Conservation (phyloP, 2,888 invertebrate species). For the Punctoribates punctum region DNA sequence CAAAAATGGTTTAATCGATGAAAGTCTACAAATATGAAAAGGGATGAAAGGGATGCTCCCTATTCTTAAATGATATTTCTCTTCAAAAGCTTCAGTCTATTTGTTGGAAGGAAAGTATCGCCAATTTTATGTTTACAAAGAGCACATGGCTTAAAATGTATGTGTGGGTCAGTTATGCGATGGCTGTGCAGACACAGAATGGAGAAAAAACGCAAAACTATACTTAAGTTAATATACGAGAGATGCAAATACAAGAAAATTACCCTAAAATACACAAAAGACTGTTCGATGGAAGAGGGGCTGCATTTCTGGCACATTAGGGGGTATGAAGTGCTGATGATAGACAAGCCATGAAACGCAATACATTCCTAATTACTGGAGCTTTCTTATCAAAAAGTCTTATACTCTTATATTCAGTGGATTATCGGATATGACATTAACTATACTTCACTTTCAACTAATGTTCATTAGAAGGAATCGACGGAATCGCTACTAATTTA, state of each 20-base stretch:
- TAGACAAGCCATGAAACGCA: slow-evolving; percentile 17
- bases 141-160: neutral
- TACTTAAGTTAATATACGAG: slow-evolving; percentile 28
- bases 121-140: neutral
- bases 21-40: too few relatives aligned
- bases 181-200: neutral
- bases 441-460: neutral
- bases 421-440: slow-evolving; percentile 32
- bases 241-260: neutral
- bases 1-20: too few relatives aligned
- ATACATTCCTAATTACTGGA: slow-evolving; percentile 16
- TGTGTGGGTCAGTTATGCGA: neutral
- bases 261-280: neutral
- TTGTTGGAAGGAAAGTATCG: neutral
- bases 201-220: neutral
- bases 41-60: too few relatives aligned
- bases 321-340: slow-evolving; percentile 2
- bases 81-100: neutral
- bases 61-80: neutral
- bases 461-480: slow-evolving; percentile 17
- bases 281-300: neutral
- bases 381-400: slow-evolving; percentile 32
- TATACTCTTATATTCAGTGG: neutral
- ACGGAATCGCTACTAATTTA: slow-evolving; percentile 6
- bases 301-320: neutral